Conservation (phyloP, 1,140 invertebrate species). For the Parasteatoda tepidariorum region DNA sequence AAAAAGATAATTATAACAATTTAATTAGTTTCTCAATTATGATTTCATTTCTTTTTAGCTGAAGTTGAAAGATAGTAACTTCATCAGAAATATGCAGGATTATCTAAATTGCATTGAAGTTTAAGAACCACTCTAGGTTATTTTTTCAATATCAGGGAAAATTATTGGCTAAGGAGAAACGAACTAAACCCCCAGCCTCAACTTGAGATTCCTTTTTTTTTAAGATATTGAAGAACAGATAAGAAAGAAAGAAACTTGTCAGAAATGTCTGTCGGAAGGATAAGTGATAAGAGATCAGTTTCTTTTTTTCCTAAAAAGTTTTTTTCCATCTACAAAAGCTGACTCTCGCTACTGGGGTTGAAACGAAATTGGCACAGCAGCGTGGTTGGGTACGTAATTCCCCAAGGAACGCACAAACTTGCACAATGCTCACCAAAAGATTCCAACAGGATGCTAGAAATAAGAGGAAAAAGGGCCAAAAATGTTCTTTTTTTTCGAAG, state of each 20-base stretch:
- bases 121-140: too few relatives aligned
- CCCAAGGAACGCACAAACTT: too few relatives aligned
- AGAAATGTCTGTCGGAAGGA: not conserved
- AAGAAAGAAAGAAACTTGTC: not conserved
- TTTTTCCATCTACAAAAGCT: not conserved
- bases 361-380: not conserved
- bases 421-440: not conserved
- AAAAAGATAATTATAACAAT: too few relatives aligned
- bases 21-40: too few relatives aligned
- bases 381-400: not conserved
- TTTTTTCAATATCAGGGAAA: too few relatives aligned
- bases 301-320: not conserved
- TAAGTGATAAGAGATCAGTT: not conserved
- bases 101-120: too few relatives aligned
- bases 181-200: not conserved
- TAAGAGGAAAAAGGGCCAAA: not conserved
- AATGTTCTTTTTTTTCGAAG: not conserved
- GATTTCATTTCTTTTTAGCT: too few relatives aligned
- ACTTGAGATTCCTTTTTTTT: not conserved
- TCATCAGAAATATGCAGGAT: too few relatives aligned
- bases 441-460: not conserved
- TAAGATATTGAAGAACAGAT: not conserved
- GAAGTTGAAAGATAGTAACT: too few relatives aligned
- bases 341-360: not conserved
- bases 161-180: too few relatives aligned